Conservation (phyloP, 2,888 invertebrate genomes). For the Rhabditoides inermis region DNA sequence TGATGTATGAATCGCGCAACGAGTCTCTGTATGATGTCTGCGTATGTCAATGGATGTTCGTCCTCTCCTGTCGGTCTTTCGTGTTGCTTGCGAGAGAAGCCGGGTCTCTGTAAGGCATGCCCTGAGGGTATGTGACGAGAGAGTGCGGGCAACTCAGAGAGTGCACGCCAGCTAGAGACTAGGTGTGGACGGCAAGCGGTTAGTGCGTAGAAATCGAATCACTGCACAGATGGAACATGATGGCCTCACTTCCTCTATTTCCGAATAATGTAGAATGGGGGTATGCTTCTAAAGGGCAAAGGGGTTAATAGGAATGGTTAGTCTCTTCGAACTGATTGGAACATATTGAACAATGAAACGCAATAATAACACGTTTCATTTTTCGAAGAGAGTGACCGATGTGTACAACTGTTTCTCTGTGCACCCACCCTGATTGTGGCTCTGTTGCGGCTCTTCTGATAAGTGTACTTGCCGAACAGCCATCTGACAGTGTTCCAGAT, state of each 20-base stretch:
- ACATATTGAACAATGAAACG: neutral
- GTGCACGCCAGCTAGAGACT: too few species aligned
- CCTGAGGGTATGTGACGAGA: too few species aligned
- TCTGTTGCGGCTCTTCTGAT: conserved; percentile 34
- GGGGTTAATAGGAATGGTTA: too few species aligned
- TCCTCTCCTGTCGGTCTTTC: conserved; percentile 24
- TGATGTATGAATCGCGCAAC: conserved; percentile 52
- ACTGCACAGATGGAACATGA: neutral
- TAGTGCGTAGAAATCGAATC: neutral
- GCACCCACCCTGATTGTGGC: conserved; percentile 48
- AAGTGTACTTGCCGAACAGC: conserved; percentile 44
- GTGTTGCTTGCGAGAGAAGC: conserved; percentile 40
- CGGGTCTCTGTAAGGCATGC: conserved; percentile 47
- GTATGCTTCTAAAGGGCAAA: too few species aligned
- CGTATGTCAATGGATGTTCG: conserved; percentile 42
- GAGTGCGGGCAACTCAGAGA: too few species aligned
- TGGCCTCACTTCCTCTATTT: neutral
- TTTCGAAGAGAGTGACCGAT: too few species aligned
- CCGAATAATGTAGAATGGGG: neutral
- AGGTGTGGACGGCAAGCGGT: neutral
- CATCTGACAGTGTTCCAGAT: conserved; percentile 37
- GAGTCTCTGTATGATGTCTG: conserved; percentile 58
- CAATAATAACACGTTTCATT: too few species aligned
- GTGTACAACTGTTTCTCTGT: too few species aligned
- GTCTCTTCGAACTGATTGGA: too few species aligned